Conservation (phyloP, 2,797 vertebrate species). For the Tragelaphus oryx region DNA sequence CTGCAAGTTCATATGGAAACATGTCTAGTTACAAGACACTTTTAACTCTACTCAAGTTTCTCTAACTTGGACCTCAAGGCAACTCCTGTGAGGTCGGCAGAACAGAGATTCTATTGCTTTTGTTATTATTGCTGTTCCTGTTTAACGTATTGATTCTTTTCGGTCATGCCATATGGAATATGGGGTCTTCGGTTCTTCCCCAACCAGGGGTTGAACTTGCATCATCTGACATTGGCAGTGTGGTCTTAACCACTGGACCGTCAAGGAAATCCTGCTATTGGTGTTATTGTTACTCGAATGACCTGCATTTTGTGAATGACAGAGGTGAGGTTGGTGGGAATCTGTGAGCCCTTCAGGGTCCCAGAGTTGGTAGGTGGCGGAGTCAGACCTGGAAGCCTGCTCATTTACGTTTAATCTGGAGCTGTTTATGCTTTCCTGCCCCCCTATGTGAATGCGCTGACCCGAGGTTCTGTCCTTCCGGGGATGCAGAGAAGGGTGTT, state of each 20-base stretch:
- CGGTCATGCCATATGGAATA: background rate
- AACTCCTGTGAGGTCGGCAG: background rate
- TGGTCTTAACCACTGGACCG: background rate
- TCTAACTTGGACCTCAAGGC: background rate
- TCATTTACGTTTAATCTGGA: background rate
- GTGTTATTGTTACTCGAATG: background rate
- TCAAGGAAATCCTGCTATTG: background rate
- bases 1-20: background rate
- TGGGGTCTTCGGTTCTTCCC: background rate
- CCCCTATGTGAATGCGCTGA: background rate
- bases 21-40: background rate
- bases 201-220: background rate
- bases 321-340: background rate
- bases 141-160: background rate
- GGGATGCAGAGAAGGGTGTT: background rate
- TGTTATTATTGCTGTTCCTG: background rate
- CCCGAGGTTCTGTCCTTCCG: background rate
- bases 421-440: no score
- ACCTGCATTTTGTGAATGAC: background rate
- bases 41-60: background rate
- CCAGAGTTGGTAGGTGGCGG: background rate
- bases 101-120: background rate
- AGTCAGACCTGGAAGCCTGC: background rate
- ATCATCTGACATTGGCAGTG: background rate
- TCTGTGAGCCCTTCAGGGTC: background rate